Conservation (phyloP, 2,113 vertebrate genomes). For the Clarias batrachus region DNA sequence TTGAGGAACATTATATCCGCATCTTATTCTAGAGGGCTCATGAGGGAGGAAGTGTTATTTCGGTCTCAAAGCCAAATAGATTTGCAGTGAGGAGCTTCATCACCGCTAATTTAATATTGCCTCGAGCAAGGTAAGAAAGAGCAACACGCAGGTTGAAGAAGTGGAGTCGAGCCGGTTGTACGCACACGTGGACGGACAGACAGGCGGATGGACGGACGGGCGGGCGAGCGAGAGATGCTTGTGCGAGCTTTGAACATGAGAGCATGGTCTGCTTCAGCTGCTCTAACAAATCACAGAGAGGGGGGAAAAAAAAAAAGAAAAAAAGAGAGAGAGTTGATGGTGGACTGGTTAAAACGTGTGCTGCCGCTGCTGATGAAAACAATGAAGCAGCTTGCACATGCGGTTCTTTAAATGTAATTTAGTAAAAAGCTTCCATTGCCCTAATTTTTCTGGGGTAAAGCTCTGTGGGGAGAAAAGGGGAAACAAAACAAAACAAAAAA, state of each 20-base stretch:
- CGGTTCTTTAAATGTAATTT: neutral
- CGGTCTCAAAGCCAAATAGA: slow-evolving; percentile 76
- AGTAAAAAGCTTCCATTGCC: slow-evolving; percentile 16
- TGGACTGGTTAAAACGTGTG: neutral
- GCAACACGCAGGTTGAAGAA: slow-evolving; percentile 78
- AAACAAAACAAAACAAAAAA: too few species aligned
- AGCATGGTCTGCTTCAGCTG: neutral
- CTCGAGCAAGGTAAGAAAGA: slow-evolving; percentile 75
- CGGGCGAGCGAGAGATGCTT: neutral
- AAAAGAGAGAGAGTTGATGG: neutral
- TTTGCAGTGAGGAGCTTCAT: slow-evolving; percentile 62
- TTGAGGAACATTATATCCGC: slow-evolving; percentile 73
- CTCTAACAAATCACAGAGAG: neutral
- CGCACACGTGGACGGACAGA: too few species aligned
- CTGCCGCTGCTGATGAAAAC: neutral
- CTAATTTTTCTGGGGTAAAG: slow-evolving; percentile 31
- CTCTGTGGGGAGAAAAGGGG: slow-evolving; percentile 42
- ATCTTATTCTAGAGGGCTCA: slow-evolving; percentile 78
- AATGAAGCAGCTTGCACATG: neutral
- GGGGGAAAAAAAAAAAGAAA: neutral
- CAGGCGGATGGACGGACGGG: too few species aligned
- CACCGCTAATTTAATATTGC: slow-evolving; percentile 83
- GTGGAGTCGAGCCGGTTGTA: neutral
- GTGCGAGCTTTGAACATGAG: neutral
- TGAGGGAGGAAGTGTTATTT: slow-evolving; percentile 81